Evolutionary conservation across 2,888 invertebrate genomes (phyloP).

Genomic region (Trissolcus brochymenae): DNA sequence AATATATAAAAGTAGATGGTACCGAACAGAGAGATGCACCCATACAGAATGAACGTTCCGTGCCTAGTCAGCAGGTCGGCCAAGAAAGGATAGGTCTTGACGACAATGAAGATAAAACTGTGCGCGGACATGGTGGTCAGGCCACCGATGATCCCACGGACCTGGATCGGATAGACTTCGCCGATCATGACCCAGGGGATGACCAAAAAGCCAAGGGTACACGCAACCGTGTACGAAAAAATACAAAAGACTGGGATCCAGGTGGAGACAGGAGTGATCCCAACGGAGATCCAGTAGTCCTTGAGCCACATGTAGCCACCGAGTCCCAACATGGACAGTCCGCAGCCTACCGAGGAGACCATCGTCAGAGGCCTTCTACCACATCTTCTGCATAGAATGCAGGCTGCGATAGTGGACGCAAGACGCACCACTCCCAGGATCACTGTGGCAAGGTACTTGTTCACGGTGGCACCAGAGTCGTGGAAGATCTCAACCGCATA

Average conservation of each 20-base stretch:
- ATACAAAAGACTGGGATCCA: slow-evolving; percentile 82
- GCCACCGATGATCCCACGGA: slow-evolving; percentile 83
- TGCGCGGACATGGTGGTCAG: slow-evolving; percentile 83
- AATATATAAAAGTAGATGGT: slow-evolving; percentile 81
- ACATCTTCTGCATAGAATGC: slow-evolving; percentile 80
- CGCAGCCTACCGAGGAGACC: slow-evolving; percentile 81
- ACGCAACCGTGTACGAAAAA: slow-evolving; percentile 80
- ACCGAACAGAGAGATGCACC: slow-evolving; percentile 80
- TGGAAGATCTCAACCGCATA: slow-evolving; percentile 83
- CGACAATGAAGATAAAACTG: slow-evolving; percentile 82
- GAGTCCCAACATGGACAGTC: slow-evolving; percentile 80
- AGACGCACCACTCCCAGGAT: slow-evolving; percentile 80
- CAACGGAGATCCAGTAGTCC: slow-evolving; percentile 77
- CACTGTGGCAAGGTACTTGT: slow-evolving; percentile 81
- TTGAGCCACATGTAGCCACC: slow-evolving; percentile 81
- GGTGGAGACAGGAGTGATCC: slow-evolving; percentile 75
- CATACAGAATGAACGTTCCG: slow-evolving; percentile 82
- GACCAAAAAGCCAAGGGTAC: slow-evolving; percentile 82
- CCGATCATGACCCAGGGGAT: slow-evolving; percentile 87
- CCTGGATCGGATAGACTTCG: slow-evolving; percentile 83
- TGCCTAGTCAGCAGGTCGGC: slow-evolving; percentile 78
- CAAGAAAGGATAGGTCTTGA: slow-evolving; percentile 82
- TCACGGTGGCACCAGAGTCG: slow-evolving; percentile 79
- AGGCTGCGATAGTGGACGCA: slow-evolving; percentile 81
- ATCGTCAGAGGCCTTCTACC: slow-evolving; percentile 82